Base-by-base conservation (phyloP, 2,888 invertebrate genomes). In the Gnatocerus cornutus region DNA sequence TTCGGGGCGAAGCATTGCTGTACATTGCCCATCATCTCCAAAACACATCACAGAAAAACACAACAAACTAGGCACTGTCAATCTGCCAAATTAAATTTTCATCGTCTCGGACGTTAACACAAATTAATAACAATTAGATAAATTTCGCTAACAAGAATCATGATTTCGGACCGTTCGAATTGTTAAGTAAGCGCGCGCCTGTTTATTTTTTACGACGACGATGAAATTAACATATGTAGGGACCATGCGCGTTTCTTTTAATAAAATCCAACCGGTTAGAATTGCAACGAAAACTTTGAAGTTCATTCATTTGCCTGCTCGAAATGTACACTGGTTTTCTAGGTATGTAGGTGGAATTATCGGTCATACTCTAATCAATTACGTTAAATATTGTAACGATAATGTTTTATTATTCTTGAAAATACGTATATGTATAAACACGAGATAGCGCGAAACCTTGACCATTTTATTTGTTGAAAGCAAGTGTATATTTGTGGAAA, bases 1-100 rank as follows among this genome's bases (percentile, higher is more conserved):
- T 77, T 78, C 48, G 80, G 80, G 14, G 77, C 74, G 55, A 80
- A 80, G 61, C 80, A 80, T 76, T 80, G 77, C 69, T 80, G 80
- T 69, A 80, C 73, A 70, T 80, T 80, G 73, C 80, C 80, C 80
- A 80, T 80, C 73, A 79, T 66, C 46, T 39, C 45, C 30, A 43
- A 37, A 55, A 63, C 14, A 21, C 71, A 72, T 73, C 64, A 75
- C 73, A 71, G 30, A 61, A 12, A 59, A 30, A 50, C 21, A 46
- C 7, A 21, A 58, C 50, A 59, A 50, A 30, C 12, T 27, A 1
- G 7, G 12, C 58, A 58, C 37, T 41, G n/a, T 56, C 45, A 43
- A 6, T 37, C 1, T 10, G 13, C 9, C 13, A 9, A 10, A 7
- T 30, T 52, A n/a, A 33, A 2, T 7, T 41, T 56, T 10, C 29